phyloP scores from a whole-genome alignment of 1,140 invertebrate species.

The Eriosoma lanigerum region DNA sequence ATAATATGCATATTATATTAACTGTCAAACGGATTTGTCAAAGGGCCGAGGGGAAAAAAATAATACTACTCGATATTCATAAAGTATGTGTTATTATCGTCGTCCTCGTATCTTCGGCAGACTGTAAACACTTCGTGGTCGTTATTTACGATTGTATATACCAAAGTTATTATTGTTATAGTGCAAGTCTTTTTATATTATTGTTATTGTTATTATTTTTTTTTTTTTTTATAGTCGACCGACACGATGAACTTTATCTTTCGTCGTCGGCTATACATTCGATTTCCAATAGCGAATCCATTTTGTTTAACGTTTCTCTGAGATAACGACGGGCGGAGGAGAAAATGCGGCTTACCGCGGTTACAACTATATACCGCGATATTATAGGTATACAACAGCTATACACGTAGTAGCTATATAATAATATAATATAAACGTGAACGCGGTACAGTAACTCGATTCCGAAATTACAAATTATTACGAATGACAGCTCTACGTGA shows the following conservation, averaged over 20 bases:
- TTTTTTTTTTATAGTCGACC: background rate
- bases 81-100: slow-evolving; percentile 10
- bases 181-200: background rate
- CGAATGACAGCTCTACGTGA: background rate
- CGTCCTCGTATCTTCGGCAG: slow-evolving; percentile 20
- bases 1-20: background rate
- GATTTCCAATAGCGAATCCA: slow-evolving; percentile 23
- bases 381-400: background rate
- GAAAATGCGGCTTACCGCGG: background rate
- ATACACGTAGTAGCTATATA: no score
- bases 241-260: slow-evolving; percentile 29
- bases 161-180: no score
- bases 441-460: background rate
- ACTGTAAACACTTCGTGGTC: slow-evolving; percentile 33
- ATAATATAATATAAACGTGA: no score
- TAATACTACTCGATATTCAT: slow-evolving; percentile 36
- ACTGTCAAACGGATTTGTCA: slow-evolving; percentile 17
- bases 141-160: slow-evolving; percentile 8
- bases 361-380: background rate
- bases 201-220: background rate
- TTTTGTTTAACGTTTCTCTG: background rate
- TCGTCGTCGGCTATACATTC: background rate
- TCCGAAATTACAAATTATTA: background rate
- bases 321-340: background rate
- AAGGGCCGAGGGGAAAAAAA: background rate